Percentiles rank a stretch among this genome's conserved stretches.
These are phyloP conservation scores for Heliconius melpomene DNA, from an alignment of 1,140 invertebrate genomes.

Conservation along the genomic window DNA sequence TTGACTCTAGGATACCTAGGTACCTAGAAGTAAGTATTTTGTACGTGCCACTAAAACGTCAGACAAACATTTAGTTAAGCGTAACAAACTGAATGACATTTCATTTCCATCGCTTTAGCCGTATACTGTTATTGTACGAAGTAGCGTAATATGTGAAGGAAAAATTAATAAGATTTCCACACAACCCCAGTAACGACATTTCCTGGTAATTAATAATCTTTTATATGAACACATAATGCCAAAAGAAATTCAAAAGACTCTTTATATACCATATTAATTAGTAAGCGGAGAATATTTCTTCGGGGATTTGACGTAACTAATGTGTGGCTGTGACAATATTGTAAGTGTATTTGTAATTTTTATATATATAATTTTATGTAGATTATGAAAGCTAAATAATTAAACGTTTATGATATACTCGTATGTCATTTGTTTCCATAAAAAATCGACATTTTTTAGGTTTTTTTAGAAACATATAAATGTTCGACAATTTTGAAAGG, in stretches of 20 bases:
- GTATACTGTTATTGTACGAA: neutral
- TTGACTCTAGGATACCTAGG: no score
- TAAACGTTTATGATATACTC: neutral
- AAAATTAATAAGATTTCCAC: conserved; percentile 19
- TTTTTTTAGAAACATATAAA: no score
- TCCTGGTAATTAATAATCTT: conserved; percentile 28
- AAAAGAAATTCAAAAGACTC: conserved; percentile 28
- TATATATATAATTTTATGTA: neutral
- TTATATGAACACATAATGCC: conserved; percentile 25
- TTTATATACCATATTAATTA: conserved; percentile 32
- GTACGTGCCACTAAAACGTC: neutral
- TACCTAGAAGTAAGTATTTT: no score
- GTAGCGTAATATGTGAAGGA: neutral
- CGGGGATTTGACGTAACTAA: neutral
- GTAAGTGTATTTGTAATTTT: neutral
- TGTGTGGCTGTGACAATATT: neutral
- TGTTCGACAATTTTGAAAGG: no score
- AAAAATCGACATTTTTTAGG: no score
- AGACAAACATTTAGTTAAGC: neutral
- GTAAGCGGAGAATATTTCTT: conserved; percentile 25
- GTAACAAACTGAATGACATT: neutral
- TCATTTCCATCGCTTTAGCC: neutral
- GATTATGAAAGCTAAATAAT: neutral
- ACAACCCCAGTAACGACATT: conserved; percentile 15
- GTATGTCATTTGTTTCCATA: no score